Evolutionary conservation across 2,888 invertebrate species (phyloP).

Genomic region (Encarsia formosa): DNA sequence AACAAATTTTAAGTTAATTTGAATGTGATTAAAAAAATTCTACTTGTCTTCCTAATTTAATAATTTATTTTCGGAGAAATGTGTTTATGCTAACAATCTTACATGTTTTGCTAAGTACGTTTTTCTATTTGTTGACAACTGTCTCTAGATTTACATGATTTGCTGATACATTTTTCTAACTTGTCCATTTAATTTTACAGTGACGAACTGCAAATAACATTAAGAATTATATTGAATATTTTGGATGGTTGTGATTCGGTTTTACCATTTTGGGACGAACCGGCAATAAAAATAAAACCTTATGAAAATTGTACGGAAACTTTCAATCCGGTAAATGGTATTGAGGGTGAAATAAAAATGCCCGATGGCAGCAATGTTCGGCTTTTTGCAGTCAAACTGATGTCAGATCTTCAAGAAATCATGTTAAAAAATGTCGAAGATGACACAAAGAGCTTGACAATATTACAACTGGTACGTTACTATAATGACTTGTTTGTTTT

Average conservation of each 20-base stretch:
- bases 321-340: constrained; percentile 40
- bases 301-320: constrained; percentile 34
- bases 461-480: constrained; percentile 54
- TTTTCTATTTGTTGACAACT: too few species aligned
- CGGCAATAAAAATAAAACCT: constrained; percentile 49
- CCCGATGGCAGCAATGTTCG: constrained; percentile 70
- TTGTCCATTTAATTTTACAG: constrained; percentile 51
- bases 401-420: constrained; percentile 62
- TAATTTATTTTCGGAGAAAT: not conserved
- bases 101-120: too few species aligned
- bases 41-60: not conserved
- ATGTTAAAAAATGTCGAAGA: constrained; percentile 68
- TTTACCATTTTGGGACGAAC: constrained; percentile 69
- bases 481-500: too few species aligned
- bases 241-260: constrained; percentile 62
- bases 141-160: too few species aligned
- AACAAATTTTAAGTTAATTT: too few species aligned
- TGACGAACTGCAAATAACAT: constrained; percentile 64
- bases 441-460: constrained; percentile 71
- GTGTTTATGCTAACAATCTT: not conserved
- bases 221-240: constrained; percentile 65
- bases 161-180: too few species aligned
- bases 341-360: constrained; percentile 49
- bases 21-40: too few species aligned
- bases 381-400: constrained; percentile 57